Evolutionary conservation across 2,113 vertebrate genomes (phyloP), one percentile per base, ranked within the genome.

Genomic region (Edolisoma coerulescens): DNA sequence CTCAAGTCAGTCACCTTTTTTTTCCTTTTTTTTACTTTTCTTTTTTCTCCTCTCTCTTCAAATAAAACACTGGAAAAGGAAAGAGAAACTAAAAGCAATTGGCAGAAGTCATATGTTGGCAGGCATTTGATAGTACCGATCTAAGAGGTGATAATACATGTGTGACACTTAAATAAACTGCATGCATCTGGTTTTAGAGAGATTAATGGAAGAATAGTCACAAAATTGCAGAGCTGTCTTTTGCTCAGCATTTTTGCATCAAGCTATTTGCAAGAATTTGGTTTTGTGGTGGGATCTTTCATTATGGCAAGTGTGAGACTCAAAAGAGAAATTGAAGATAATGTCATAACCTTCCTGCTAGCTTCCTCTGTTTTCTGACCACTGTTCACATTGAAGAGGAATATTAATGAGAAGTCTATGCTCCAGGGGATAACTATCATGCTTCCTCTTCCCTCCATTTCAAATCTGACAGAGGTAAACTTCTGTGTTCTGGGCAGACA

Each of bases 91-190:
- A 80, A 94, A 80, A 78, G 57, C 76, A 80, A 41, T 54, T 83
- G 81, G n/a, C 74, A 92, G 63, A 89, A 94, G 56, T 63, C 59
- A 63, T 77, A 42, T 54, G 32, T 65, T 94, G 91, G 65, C 76
- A 93, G 75, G 64, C 26, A 79, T 84, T 89, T 76, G 64, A 67
- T 95, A 84, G 21, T 59, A 64, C 0, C 7, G 39, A 63, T 91
- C 6, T 84, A 69, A 94, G 89, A 92, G 67, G 71, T 93, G 94
- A 74, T 96, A 95, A 86, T 71, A 50, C 42, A 5, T 50, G 35
- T 45, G 35, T 87, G 89, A 88, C 54, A 80, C 76, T 83, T 84
- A 53, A 84, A 67, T 78, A 89, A 89, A 56, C 78, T 65, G 59
- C 68, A 35, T 94, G 33, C 37, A 59, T 92, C 50, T 50, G 50